phyloP scores from a whole-genome alignment of 1,140 invertebrate species.

The Ridgeia piscesae region DNA sequence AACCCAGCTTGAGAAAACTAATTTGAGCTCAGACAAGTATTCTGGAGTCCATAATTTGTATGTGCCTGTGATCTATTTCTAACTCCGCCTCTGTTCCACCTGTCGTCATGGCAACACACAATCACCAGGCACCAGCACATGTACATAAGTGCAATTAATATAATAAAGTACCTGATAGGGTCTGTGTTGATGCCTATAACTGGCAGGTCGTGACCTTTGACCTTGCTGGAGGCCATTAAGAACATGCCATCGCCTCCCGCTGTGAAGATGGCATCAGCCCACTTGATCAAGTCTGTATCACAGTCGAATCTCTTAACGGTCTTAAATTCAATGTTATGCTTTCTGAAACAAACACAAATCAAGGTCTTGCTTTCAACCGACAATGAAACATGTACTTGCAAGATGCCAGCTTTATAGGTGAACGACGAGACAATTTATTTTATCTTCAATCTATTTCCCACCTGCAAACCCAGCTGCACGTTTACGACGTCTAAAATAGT shows the following conservation, averaged over 20 bases:
- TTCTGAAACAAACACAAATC: slow-evolving; percentile 34
- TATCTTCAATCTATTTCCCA: background rate
- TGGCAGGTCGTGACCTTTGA: slow-evolving; percentile 74
- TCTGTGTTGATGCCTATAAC: slow-evolving; percentile 98
- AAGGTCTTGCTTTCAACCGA: background rate
- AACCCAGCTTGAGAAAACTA: background rate
- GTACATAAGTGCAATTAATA: background rate
- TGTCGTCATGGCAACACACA: background rate
- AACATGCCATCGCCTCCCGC: slow-evolving; percentile 98
- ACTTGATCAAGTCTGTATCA: slow-evolving; percentile 72
- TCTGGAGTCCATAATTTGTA: too few species aligned
- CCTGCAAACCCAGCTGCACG: background rate
- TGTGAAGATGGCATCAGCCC: slow-evolving; percentile 93
- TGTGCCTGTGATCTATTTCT: background rate
- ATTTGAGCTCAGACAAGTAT: too few species aligned
- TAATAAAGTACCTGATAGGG: slow-evolving; percentile 65
- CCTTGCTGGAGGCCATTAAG: slow-evolving; percentile 85
- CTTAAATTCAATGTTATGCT: slow-evolving; percentile 73
- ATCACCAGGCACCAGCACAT: background rate
- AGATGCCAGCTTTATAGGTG: slow-evolving; percentile 24
- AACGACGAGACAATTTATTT: slow-evolving; percentile 12
- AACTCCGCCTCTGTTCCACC: background rate
- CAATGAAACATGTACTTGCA: slow-evolving; percentile 24
- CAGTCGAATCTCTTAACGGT: slow-evolving; percentile 77
- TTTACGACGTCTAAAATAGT: too few species aligned